Conservation (phyloP, 2,113 vertebrate genomes). For the Ivindomyrus marchei region DNA sequence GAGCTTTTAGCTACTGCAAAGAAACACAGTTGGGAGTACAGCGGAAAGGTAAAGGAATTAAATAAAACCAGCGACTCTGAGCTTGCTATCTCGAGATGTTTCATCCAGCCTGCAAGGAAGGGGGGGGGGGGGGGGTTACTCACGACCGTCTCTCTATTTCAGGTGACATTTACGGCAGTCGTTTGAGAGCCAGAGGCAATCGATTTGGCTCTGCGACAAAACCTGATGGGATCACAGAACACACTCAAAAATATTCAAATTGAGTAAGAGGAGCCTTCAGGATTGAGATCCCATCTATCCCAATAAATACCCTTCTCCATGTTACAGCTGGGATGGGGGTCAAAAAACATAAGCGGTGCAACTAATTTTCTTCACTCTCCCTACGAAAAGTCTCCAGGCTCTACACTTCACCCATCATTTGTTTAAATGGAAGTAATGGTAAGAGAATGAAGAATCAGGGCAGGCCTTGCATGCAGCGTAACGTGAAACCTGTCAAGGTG, state of each 20-base stretch:
- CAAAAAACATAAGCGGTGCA: neutral
- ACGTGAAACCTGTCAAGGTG: neutral
- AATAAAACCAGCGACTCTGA: neutral
- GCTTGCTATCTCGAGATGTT: neutral
- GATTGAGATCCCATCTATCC: neutral
- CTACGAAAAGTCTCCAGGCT: neutral
- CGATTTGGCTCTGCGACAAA: neutral
- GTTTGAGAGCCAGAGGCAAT: constrained; percentile 1
- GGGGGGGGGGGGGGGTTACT: neutral
- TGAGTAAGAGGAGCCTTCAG: neutral
- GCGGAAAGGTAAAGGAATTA: neutral
- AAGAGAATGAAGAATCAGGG: neutral
- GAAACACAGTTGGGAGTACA: neutral
- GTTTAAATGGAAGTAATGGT: neutral
- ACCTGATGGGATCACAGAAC: neutral
- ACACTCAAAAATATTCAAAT: constrained; percentile 6
- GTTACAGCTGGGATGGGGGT: neutral
- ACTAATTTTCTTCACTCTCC: neutral
- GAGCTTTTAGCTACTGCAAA: neutral
- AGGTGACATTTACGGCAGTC: constrained; percentile 19
- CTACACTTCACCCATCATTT: neutral
- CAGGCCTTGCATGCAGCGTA: neutral
- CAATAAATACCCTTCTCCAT: neutral
- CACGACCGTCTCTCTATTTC: neutral
- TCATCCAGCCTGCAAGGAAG: neutral